Evolutionary conservation across 2,797 vertebrate species (phyloP).

Genomic region (Spondyliosoma cantharus): DNA sequence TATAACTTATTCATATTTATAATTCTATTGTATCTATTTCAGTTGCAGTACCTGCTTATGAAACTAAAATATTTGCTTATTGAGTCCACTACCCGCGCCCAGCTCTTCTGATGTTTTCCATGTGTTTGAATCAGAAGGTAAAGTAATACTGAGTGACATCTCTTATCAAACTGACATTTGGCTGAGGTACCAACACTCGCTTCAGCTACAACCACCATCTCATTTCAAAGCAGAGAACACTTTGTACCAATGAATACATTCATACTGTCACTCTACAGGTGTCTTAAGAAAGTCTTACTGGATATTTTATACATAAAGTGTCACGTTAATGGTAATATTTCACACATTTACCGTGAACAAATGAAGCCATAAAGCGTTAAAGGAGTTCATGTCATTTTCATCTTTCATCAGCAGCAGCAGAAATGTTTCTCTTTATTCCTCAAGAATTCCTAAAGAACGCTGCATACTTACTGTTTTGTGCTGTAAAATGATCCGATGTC

Average conservation of each 20-base stretch:
- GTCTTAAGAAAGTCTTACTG: neutral
- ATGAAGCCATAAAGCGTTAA: neutral
- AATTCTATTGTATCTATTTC: neutral
- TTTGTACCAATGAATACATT: neutral
- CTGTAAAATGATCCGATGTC: neutral
- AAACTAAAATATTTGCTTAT: neutral
- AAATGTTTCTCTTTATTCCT: neutral
- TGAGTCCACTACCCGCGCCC: neutral
- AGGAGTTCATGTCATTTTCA: neutral
- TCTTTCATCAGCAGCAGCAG: neutral
- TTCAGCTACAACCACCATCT: conserved; percentile 9
- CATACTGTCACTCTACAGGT: neutral
- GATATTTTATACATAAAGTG: no score
- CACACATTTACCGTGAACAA: neutral
- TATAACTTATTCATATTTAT: neutral
- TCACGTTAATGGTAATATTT: neutral
- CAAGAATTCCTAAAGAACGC: neutral
- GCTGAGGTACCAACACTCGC: neutral
- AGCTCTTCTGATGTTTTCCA: conserved; percentile 15
- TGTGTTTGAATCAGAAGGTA: conserved; percentile 29
- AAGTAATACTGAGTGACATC: conserved; percentile 50
- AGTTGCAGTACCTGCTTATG: neutral
- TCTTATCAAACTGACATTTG: conserved; percentile 63
- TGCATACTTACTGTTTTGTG: neutral
- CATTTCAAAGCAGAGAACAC: conserved; percentile 13